phyloP scores from a whole-genome alignment of 2,888 invertebrate species.

The Xanthorhoe spadicearia region DNA sequence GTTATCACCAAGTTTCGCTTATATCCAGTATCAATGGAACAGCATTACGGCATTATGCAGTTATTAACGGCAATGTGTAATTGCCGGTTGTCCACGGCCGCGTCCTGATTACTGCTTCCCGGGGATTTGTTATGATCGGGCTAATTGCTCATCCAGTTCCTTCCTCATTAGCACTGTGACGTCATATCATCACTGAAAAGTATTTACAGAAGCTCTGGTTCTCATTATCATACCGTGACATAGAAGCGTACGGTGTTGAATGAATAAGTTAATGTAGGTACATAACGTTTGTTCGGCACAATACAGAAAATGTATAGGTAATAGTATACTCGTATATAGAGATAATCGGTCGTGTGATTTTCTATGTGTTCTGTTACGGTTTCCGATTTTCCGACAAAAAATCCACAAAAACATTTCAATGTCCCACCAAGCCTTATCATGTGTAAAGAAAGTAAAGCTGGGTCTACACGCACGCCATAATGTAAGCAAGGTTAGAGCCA shows the following conservation, averaged over 20 bases:
- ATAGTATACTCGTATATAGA: no score
- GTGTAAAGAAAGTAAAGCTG: conserved; percentile 43
- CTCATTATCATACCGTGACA: no score
- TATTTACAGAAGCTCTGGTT: no score
- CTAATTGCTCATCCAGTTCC: conserved; percentile 83
- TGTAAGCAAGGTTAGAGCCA: conserved; percentile 49
- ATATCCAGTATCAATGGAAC: conserved; percentile 9
- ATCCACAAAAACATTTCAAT: background rate
- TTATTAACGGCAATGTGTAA: conserved; percentile 38
- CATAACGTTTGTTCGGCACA: no score
- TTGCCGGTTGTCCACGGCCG: conserved; percentile 52
- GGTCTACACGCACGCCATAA: conserved; percentile 48
- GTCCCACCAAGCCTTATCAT: conserved; percentile 24
- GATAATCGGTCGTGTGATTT: no score
- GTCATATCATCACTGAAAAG: conserved; percentile 40
- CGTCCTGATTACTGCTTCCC: conserved; percentile 73
- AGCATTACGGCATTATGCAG: conserved; percentile 19
- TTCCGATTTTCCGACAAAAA: background rate
- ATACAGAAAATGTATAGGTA: no score
- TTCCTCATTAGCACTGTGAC: conserved; percentile 76
- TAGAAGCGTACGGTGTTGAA: no score
- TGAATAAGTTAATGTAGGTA: no score
- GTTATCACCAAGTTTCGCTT: no score
- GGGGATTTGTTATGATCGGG: conserved; percentile 83
- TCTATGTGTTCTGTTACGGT: no score